phyloP scores from a whole-genome alignment of 2,888 invertebrate genomes.

The Coenonympha arcania region DNA sequence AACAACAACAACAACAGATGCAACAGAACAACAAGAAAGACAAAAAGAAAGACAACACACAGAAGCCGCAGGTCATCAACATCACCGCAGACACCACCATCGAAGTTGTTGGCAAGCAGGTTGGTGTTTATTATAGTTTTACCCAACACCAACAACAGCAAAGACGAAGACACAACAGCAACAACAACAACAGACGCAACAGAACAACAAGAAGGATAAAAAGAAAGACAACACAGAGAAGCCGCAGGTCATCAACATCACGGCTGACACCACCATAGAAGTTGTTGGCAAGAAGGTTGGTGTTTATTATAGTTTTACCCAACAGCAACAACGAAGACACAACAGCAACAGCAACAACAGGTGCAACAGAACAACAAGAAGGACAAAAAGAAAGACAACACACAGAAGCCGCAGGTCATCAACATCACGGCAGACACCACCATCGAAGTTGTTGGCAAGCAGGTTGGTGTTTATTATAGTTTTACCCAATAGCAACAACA shows the following conservation, averaged over 20 bases:
- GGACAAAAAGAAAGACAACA: slow-evolving; percentile 33
- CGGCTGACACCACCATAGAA: slow-evolving; percentile 57
- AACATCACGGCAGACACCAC: too few relatives aligned
- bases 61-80: too few relatives aligned
- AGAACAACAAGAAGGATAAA: slow-evolving; percentile 37
- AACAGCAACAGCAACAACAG: slow-evolving; percentile 23
- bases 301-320: too few relatives aligned
- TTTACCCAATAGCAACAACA: slow-evolving; percentile 24
- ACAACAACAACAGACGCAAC: slow-evolving; percentile 22
- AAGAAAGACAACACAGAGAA: slow-evolving; percentile 33
- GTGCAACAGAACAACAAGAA: slow-evolving; percentile 31
- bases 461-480: too few relatives aligned
- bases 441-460: too few relatives aligned
- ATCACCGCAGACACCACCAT: too few relatives aligned
- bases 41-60: too few relatives aligned
- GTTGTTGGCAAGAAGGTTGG: slow-evolving; percentile 46
- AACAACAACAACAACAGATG: slow-evolving; percentile 22
- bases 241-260: slow-evolving; percentile 44
- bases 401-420: too few relatives aligned
- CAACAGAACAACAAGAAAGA: slow-evolving; percentile 33
- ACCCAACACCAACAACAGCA: slow-evolving; percentile 25
- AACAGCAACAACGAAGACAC: slow-evolving; percentile 21
- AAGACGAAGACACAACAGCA: slow-evolving; percentile 21
- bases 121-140: too few relatives aligned
- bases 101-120: too few relatives aligned